A percentile compares a stretch with the other conserved stretches of the same genome.
phyloP scores from a whole-genome alignment of 1,140 invertebrate species.

The Andrena cerasifolii region DNA sequence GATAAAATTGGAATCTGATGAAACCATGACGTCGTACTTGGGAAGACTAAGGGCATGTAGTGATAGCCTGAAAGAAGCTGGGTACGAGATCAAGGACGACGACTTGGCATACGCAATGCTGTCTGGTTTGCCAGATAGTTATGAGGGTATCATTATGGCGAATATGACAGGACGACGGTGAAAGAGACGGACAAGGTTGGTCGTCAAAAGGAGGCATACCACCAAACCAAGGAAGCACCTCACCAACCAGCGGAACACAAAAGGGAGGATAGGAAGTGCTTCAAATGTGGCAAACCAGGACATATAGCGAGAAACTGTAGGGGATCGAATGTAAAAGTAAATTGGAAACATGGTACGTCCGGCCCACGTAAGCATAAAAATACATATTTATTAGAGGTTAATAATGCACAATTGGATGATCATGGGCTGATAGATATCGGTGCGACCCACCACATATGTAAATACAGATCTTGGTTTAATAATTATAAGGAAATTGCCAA shows the following conservation, averaged over 20 bases:
- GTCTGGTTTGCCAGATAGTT: conserved; percentile 11
- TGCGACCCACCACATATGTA: conserved; percentile 29
- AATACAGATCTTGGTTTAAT: neutral
- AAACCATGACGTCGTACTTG: conserved; percentile 24
- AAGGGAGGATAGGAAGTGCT: neutral
- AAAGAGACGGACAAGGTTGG: neutral
- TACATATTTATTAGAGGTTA: neutral
- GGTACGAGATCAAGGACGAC: conserved; percentile 18
- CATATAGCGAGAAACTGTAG: neutral
- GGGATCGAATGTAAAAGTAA: neutral
- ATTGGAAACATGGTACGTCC: too few relatives aligned
- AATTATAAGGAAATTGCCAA: neutral
- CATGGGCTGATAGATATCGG: conserved; percentile 13
- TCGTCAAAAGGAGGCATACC: neutral
- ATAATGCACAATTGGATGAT: neutral
- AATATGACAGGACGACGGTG: conserved; percentile 14
- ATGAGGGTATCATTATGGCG: conserved; percentile 18
- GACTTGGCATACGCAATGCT: conserved; percentile 30
- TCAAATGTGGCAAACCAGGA: neutral
- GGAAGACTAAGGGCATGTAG: conserved; percentile 14
- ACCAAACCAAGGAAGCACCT: neutral
- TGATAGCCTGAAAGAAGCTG: conserved; percentile 9
- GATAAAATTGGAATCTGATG: conserved; percentile 11
- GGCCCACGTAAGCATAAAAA: neutral
- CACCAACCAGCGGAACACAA: neutral